These are phyloP conservation scores for Condylostylus longicornis DNA, from an alignment of 1,140 invertebrate genomes.

Conservation along the genomic window DNA sequence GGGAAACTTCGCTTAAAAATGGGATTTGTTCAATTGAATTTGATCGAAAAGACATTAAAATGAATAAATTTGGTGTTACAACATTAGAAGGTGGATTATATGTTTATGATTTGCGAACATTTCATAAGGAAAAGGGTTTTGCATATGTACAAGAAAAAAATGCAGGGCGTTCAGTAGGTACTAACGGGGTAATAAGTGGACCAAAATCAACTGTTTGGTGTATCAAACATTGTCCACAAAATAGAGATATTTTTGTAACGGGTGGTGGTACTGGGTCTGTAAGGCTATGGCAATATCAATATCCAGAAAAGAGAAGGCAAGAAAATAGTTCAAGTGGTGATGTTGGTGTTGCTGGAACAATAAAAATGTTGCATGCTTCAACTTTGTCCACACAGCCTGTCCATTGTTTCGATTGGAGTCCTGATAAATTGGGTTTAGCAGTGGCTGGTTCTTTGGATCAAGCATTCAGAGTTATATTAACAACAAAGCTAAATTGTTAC, in stretches of 20 bases:
- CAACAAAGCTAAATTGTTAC: conserved; percentile 82
- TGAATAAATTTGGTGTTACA: conserved; percentile 89
- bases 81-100: conserved; percentile 87
- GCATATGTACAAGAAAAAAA: conserved; percentile 55
- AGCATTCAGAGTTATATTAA: conserved; percentile 69
- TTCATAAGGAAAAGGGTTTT: conserved; percentile 79
- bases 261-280: conserved; percentile 76
- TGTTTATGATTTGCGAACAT: conserved; percentile 76
- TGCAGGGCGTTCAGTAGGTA: conserved; percentile 30
- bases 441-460: conserved; percentile 88
- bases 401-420: conserved; percentile 79
- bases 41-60: conserved; percentile 82
- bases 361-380: conserved; percentile 63
- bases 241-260: conserved; percentile 85
- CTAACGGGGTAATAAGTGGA: conserved; percentile 36
- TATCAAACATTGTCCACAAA: conserved; percentile 78
- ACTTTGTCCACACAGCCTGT: conserved; percentile 78
- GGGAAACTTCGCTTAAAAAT: conserved; percentile 89
- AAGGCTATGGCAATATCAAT: conserved; percentile 86
- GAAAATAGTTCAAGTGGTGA: conserved; percentile 51
- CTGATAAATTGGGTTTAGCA: conserved; percentile 73
- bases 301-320: conserved; percentile 58
- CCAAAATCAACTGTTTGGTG: conserved; percentile 76
- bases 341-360: conserved; percentile 56
- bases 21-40: conserved; percentile 85